These are phyloP conservation scores for Ceramica pisi DNA, from an alignment of 2,888 invertebrate species.

Conservation along the genomic window DNA sequence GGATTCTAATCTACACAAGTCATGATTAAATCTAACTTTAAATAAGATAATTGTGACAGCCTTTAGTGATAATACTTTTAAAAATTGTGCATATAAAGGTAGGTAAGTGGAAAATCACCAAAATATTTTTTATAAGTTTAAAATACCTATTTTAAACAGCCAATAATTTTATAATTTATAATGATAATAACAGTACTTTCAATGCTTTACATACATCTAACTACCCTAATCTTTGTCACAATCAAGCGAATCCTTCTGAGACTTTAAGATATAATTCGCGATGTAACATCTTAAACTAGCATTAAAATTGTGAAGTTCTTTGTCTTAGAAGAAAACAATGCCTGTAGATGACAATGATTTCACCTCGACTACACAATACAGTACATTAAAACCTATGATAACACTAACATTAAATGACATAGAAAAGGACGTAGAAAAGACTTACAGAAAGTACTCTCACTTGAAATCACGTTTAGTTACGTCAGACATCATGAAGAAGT, in stretches of 20 bases:
- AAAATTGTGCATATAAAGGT: slow-evolving; percentile 78
- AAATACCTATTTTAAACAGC: slow-evolving; percentile 71
- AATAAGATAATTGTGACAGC: slow-evolving; percentile 73
- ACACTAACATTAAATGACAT: slow-evolving; percentile 89
- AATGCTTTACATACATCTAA: slow-evolving; percentile 42
- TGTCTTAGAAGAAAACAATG: slow-evolving; percentile 26
- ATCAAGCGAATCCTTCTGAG: slow-evolving; percentile 51
- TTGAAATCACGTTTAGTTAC: slow-evolving; percentile 88
- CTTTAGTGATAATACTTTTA: slow-evolving; percentile 77
- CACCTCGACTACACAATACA: slow-evolving; percentile 40
- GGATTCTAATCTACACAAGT: slow-evolving; percentile 55
- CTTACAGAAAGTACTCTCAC: slow-evolving; percentile 86
- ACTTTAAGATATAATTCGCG: slow-evolving; percentile 45
- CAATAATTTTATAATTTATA: slow-evolving; percentile 66
- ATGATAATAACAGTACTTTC: slow-evolving; percentile 50
- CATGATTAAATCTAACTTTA: slow-evolving; percentile 57
- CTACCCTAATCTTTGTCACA: slow-evolving; percentile 56
- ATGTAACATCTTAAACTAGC: slow-evolving; percentile 36
- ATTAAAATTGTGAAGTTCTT: slow-evolving; percentile 34
- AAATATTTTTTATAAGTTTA: slow-evolving; percentile 66
- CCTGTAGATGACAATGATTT: slow-evolving; percentile 52
- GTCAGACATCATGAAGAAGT: slow-evolving; percentile 74
- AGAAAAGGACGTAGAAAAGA: slow-evolving; percentile 90
- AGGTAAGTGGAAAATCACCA: slow-evolving; percentile 67
- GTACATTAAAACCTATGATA: slow-evolving; percentile 68